Evolutionary conservation across 2,113 vertebrate species (phyloP), one percentile per base, ranked within the genome.

Genomic region (Cryptotis parvus): DNA sequence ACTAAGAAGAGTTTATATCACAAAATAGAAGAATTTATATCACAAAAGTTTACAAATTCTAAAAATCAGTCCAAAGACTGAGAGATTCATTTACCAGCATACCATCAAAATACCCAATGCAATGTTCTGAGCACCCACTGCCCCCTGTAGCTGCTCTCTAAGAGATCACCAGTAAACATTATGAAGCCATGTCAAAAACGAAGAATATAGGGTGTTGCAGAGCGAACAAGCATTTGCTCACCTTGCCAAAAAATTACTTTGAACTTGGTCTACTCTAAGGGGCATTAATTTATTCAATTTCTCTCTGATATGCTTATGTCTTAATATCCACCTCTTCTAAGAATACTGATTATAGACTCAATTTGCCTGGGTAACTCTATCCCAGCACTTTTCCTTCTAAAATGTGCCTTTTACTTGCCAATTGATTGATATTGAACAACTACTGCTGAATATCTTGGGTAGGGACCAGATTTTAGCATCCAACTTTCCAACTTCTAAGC

Each of bases 361-460:
- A n/a, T 55, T 81, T 86, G 24, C 76, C 37, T 8, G 14, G 33
- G 6, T 89, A 68, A 43, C 66, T 89, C 39, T 76, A 76, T 66
- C 33, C 58, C 11, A 49, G 61, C 29, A 49, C 31, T 73, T 83
- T 79, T 63, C 31, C 26, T 39, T 84, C 35, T 6, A 33, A 77
- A 81, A 74, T 29, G 27, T 49, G 0, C 65, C 69, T 88, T 84
- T 90, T 84, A 81, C 49, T 80, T 80, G 52, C 79, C 63, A 90
- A 0, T 20, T 90, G 68, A 82, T 82, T 55, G 55, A 65, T 41
- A 5, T 43, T 88, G 52, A 82, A 76, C n/a, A 92, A 41, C 33
- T 65, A 33, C 31, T 88, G 61, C 83, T 91, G 76, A 31, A 72
- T 88, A 92, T 85, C 83, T 95, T 91, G 76, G 55, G 69, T 88